These are phyloP conservation scores for Heliconius nattereri DNA, from an alignment of 1,140 invertebrate species.

Conservation along the genomic window DNA sequence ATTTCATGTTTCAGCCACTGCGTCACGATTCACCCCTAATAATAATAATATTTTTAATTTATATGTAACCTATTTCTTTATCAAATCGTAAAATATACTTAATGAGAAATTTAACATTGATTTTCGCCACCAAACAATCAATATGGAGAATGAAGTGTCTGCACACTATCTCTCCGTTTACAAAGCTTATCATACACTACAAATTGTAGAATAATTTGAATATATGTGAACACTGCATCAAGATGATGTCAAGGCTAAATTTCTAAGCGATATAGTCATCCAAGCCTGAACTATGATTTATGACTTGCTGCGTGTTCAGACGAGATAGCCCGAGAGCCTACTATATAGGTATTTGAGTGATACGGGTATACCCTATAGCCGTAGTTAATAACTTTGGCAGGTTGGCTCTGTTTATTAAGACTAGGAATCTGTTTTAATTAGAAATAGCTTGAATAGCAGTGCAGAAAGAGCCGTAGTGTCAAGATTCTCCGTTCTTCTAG, in stretches of 20 bases:
- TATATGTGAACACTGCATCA: background rate
- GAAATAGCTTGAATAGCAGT: too few relatives aligned
- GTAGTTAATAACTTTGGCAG: background rate
- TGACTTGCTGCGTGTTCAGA: conserved; percentile 1
- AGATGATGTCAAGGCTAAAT: conserved; percentile 12
- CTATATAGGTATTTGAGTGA: background rate
- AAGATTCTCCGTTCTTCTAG: background rate
- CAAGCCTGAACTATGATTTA: conserved; percentile 26
- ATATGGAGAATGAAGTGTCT: too few relatives aligned
- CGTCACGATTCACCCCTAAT: too few relatives aligned
- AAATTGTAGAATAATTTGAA: background rate
- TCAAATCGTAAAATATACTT: too few relatives aligned
- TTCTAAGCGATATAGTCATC: conserved; percentile 23
- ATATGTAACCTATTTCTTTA: too few relatives aligned
- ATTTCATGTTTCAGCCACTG: too few relatives aligned
- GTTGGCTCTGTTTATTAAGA: background rate
- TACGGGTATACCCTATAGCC: background rate
- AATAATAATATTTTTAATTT: too few relatives aligned
- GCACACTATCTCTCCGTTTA: conserved; percentile 13
- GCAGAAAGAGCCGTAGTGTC: too few relatives aligned
- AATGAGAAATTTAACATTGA: too few relatives aligned
- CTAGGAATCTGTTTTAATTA: background rate
- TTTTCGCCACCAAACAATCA: too few relatives aligned
- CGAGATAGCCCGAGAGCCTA: conserved; percentile 21
- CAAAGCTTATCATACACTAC: conserved; percentile 13